These are phyloP conservation scores for Chelonus insularis DNA, from an alignment of 1,140 invertebrate species.

Conservation along the genomic window DNA sequence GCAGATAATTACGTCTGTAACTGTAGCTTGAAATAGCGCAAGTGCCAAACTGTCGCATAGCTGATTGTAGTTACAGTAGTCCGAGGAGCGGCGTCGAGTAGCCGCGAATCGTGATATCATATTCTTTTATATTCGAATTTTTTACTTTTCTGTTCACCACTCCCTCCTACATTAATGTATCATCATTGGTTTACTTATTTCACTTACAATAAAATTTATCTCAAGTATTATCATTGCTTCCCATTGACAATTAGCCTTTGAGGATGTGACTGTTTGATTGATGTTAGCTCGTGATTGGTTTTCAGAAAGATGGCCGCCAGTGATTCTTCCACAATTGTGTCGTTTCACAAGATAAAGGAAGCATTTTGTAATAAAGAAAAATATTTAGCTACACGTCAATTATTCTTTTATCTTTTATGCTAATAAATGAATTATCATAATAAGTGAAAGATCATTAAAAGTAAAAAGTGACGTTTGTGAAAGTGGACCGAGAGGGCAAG, in stretches of 20 bases:
- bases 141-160: not conserved
- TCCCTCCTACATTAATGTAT: not conserved
- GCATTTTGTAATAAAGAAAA: not conserved
- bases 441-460: not conserved
- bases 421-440: not conserved
- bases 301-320: slow-evolving; percentile 25
- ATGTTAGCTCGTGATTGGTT: slow-evolving; percentile 7
- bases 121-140: not conserved
- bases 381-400: not conserved
- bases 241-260: not conserved
- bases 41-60: not conserved
- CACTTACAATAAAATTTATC: too few species aligned
- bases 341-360: not conserved
- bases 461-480: not conserved
- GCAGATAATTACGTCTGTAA: not conserved
- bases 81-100: slow-evolving; percentile 7
- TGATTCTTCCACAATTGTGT: slow-evolving; percentile 12
- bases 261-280: slow-evolving; percentile 10
- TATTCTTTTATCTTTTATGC: not conserved
- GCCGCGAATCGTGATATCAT: slow-evolving; percentile 7
- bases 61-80: slow-evolving; percentile 1
- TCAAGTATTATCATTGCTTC: too few species aligned
- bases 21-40: slow-evolving; percentile 18
- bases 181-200: too few species aligned
- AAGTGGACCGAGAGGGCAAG: not conserved